Percentiles rank a stretch among this genome's conserved stretches.
Conservation (phyloP, 2,113 vertebrate species). For the Ailurus styani region DNA sequence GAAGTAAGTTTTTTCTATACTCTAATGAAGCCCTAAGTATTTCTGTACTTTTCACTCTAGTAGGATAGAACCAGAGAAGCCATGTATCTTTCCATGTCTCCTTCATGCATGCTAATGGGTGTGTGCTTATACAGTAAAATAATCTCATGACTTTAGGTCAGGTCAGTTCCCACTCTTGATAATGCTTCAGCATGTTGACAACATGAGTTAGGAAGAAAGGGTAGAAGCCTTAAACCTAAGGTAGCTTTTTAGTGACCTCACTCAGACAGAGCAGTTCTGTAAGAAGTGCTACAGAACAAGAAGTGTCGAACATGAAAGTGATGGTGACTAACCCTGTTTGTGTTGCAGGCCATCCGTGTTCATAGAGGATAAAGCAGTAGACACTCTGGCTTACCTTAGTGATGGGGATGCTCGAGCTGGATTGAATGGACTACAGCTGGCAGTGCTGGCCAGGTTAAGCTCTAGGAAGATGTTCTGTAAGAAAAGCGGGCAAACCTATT, state of each 20-base stretch:
- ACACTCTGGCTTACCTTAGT: conserved; percentile 91
- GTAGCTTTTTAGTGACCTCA: background rate
- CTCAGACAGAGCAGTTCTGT: background rate
- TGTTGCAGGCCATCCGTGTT: conserved; percentile 84
- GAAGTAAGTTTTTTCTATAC: background rate
- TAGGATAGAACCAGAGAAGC: background rate
- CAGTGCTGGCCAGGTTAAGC: conserved; percentile 89
- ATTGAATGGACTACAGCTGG: conserved; percentile 93
- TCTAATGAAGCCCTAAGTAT: background rate
- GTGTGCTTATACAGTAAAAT: background rate
- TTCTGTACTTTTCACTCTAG: background rate
- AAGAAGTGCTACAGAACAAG: fast-evolving
- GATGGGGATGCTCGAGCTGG: conserved; percentile 94
- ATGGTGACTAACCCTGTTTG: conserved; percentile 9
- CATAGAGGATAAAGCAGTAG: conserved; percentile 92
- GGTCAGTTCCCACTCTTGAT: background rate
- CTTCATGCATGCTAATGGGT: background rate
- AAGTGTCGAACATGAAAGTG: fast-evolving
- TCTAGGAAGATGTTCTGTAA: conserved; percentile 61
- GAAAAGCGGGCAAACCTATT: background rate
- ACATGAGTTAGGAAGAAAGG: background rate
- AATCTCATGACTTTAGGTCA: fast-evolving
- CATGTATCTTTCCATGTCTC: background rate
- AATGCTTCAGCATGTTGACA: background rate
- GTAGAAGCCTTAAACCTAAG: background rate